Percentiles rank a stretch among this genome's conserved stretches.
Evolutionary conservation across 1,140 invertebrate genomes (phyloP).

Genomic region (Drosophila ercepeae): DNA sequence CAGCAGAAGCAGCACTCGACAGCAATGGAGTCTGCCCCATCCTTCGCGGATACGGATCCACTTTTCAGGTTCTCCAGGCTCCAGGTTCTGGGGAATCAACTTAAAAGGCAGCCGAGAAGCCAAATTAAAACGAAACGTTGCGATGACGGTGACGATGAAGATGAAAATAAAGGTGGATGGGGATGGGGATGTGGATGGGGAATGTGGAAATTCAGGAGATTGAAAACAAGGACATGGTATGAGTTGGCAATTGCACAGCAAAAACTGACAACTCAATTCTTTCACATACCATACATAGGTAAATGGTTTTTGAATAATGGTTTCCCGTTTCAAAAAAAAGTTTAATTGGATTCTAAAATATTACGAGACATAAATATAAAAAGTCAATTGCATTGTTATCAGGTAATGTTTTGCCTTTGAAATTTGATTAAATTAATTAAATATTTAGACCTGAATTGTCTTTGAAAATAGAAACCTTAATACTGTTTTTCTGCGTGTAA

Average conservation of each 20-base stretch:
- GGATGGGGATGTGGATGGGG: background rate
- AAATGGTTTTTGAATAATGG: background rate
- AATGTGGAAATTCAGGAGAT: background rate
- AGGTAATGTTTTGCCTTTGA: background rate
- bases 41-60: background rate
- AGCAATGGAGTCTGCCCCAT: slow-evolving; percentile 51
- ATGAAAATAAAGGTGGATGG: slow-evolving; percentile 1
- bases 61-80: background rate
- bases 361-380: background rate
- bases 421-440: background rate
- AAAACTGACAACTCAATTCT: slow-evolving; percentile 1
- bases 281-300: background rate
- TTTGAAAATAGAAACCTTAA: too few species aligned
- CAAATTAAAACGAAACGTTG: slow-evolving; percentile 77
- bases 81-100: slow-evolving; percentile 34
- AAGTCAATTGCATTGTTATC: background rate
- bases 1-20: slow-evolving; percentile 50
- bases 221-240: background rate
- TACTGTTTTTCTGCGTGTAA: background rate
- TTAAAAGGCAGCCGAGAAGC: slow-evolving; percentile 57
- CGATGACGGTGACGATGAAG: slow-evolving; percentile 38
- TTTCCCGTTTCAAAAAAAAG: background rate
- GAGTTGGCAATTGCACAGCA: background rate
- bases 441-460: too few species aligned
- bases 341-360: background rate